phyloP scores from a whole-genome alignment of 2,888 invertebrate genomes.

The Gymnoscelis rufifasciata region DNA sequence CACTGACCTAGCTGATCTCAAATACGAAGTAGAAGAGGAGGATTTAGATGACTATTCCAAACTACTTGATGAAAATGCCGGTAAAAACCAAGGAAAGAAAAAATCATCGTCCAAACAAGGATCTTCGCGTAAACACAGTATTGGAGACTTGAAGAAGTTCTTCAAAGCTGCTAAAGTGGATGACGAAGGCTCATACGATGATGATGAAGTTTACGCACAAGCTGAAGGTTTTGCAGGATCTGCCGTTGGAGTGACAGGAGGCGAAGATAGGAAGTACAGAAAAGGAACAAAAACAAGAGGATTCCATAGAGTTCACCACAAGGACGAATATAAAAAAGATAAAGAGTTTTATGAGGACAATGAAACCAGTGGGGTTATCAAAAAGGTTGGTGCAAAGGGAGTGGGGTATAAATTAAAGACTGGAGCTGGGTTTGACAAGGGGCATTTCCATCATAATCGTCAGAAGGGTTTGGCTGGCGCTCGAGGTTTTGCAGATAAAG shows the following conservation, averaged over 20 bases:
- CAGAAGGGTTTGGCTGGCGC: slow-evolving; percentile 67
- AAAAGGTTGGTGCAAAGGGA: slow-evolving; percentile 72
- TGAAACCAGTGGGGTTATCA: slow-evolving; percentile 71
- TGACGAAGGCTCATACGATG: slow-evolving; percentile 53
- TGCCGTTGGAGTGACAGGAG: slow-evolving; percentile 59
- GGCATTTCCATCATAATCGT: slow-evolving; percentile 58
- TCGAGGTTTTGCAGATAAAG: slow-evolving; percentile 71
- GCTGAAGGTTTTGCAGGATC: slow-evolving; percentile 58
- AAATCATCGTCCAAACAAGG: slow-evolving; percentile 49
- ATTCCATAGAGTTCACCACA: slow-evolving; percentile 78
- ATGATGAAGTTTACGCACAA: slow-evolving; percentile 60
- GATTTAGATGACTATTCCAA: slow-evolving; percentile 53
- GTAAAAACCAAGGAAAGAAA: slow-evolving; percentile 39
- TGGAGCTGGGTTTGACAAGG: slow-evolving; percentile 63
- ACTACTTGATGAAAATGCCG: slow-evolving; percentile 37
- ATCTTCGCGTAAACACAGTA: slow-evolving; percentile 45
- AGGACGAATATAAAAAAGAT: slow-evolving; percentile 81
- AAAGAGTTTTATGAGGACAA: slow-evolving; percentile 79
- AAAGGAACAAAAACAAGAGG: slow-evolving; percentile 79
- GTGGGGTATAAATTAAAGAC: slow-evolving; percentile 60
- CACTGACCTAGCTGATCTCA: slow-evolving; percentile 49
- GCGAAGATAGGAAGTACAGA: slow-evolving; percentile 68
- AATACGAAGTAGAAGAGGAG: slow-evolving; percentile 57
- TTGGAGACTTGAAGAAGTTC: slow-evolving; percentile 53
- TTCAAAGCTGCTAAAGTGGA: slow-evolving; percentile 47